Evolutionary conservation across 2,888 invertebrate genomes (phyloP).

Genomic region (Kryphioiulus occultus): DNA sequence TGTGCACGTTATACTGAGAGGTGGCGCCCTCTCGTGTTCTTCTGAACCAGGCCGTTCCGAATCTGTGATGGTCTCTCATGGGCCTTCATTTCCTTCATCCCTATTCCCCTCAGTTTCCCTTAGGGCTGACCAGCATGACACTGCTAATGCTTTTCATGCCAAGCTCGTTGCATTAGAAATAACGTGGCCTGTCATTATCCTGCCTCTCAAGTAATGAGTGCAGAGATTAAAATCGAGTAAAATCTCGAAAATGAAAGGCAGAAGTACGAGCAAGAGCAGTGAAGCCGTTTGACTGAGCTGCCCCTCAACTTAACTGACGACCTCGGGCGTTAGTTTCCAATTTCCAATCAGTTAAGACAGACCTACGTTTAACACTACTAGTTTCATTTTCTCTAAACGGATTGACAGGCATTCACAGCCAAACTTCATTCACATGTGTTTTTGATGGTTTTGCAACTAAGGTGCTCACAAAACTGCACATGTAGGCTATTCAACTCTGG

Average conservation of each 20-base stretch:
- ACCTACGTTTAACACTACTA: too few species aligned
- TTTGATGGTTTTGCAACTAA: too few species aligned
- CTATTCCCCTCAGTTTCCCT: background rate
- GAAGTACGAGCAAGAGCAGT: background rate
- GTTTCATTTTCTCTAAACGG: too few species aligned
- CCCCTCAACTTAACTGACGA: background rate
- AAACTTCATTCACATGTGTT: too few species aligned
- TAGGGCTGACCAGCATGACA: slow-evolving; percentile 2
- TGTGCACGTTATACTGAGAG: background rate
- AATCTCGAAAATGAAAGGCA: background rate
- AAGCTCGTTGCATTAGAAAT: background rate
- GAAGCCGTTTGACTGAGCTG: background rate
- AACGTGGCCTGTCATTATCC: slow-evolving; percentile 6
- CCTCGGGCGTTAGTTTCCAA: background rate
- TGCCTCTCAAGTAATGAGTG: slow-evolving; percentile 5
- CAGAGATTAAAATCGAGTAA: background rate
- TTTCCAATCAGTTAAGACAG: background rate
- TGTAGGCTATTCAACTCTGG: too few species aligned
- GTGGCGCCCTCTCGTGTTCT: background rate
- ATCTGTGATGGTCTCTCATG: background rate
- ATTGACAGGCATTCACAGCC: too few species aligned
- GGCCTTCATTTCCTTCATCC: slow-evolving; percentile 2
- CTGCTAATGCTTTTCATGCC: background rate
- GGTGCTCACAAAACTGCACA: too few species aligned
- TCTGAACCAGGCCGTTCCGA: background rate